Percentiles rank a stretch among this genome's conserved stretches.
Conservation (phyloP, 2,797 vertebrate genomes). For the Lindbergichthys nudifrons region DNA sequence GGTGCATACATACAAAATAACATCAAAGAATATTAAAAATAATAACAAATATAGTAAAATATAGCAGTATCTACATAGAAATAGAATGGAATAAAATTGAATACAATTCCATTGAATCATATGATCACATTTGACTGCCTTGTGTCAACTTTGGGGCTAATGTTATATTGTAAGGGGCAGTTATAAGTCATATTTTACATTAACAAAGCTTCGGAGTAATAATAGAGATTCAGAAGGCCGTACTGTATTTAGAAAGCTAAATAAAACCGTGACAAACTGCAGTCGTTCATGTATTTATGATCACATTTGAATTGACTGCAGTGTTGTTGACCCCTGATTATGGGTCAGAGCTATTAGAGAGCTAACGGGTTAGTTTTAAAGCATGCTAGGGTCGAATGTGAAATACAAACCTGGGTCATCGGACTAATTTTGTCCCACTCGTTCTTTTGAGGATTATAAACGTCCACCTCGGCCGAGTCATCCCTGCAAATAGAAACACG, state of each 20-base stretch:
- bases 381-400: constrained; percentile 9
- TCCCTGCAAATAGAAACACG: constrained; percentile 85
- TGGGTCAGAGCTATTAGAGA: neutral
- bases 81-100: too few species aligned
- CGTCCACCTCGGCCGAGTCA: constrained; percentile 95
- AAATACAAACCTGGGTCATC: constrained; percentile 93
- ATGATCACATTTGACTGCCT: neutral
- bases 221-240: neutral
- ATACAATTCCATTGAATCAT: neutral
- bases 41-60: too few species aligned
- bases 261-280: neutral
- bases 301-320: neutral
- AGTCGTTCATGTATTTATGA: neutral
- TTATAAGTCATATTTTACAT: neutral
- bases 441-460: constrained; percentile 93
- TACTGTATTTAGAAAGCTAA: neutral
- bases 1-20: too few species aligned
- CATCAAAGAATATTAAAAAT: too few species aligned
- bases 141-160: neutral
- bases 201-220: neutral
- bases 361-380: neutral
- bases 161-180: neutral
- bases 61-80: too few species aligned
- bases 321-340: neutral
- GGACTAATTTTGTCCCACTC: constrained; percentile 95